A percentile compares a stretch with the other conserved stretches of the same genome.
Conservation (phyloP, 1,140 invertebrate species). For the Nephotettix cincticeps region DNA sequence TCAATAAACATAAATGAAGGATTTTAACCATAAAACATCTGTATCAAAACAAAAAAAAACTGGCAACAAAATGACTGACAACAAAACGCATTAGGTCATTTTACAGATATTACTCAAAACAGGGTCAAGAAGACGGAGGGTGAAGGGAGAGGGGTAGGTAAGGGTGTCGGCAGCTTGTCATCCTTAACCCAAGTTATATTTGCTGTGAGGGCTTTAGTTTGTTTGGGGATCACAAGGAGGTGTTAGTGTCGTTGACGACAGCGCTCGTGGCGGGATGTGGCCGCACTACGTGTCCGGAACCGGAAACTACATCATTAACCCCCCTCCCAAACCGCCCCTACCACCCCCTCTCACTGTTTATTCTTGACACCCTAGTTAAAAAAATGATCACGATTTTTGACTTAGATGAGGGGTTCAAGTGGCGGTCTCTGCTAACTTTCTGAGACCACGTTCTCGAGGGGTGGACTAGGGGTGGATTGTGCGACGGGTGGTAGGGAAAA, state of each 20-base stretch:
- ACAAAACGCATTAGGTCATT: too few relatives aligned
- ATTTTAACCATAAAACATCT: too few relatives aligned
- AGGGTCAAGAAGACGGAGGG: too few relatives aligned
- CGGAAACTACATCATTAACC: conserved; percentile 25
- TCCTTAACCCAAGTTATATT: conserved; percentile 26
- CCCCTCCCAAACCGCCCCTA: neutral
- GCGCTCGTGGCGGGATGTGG: conserved; percentile 17
- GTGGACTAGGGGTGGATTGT: neutral
- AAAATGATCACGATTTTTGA: conserved; percentile 30
- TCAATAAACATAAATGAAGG: too few relatives aligned
- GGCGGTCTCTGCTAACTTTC: neutral
- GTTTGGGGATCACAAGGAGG: conserved; percentile 15
- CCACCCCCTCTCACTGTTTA: conserved; percentile 8
- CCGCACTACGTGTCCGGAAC: conserved; percentile 24
- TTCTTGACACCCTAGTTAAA: conserved; percentile 27
- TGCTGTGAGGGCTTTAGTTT: conserved; percentile 23
- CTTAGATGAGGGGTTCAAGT: conserved; percentile 11
- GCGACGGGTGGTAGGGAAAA: too few relatives aligned
- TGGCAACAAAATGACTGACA: too few relatives aligned
- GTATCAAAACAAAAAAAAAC: too few relatives aligned
- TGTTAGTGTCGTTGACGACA: neutral
- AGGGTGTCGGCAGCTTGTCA: conserved; percentile 9
- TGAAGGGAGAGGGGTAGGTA: neutral
- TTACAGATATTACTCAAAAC: too few relatives aligned
- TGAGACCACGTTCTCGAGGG: neutral